These are phyloP conservation scores for Thamnaconus septentrionalis DNA, from an alignment of 2,113 vertebrate species.

Conservation along the genomic window DNA sequence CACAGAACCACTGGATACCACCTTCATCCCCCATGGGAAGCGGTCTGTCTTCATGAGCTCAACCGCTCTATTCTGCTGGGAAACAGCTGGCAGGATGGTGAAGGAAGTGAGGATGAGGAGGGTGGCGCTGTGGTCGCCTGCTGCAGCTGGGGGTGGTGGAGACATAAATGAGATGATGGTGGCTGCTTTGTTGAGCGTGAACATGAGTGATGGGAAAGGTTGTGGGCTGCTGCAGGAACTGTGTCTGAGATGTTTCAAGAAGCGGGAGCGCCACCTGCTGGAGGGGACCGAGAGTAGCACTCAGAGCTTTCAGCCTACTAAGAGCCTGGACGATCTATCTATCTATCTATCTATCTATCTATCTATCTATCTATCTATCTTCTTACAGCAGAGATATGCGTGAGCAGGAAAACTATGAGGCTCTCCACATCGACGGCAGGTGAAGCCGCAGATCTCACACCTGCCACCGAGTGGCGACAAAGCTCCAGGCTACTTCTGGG, in stretches of 20 bases:
- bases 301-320: not conserved
- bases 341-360: too few species aligned
- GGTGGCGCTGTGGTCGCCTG: slow-evolving; percentile 2
- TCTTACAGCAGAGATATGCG: too few species aligned
- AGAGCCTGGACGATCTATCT: not conserved
- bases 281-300: slow-evolving; percentile 12
- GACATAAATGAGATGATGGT: slow-evolving; percentile 4
- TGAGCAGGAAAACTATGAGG: slow-evolving; percentile 91
- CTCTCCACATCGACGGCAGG: slow-evolving; percentile 88
- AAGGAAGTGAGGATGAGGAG: slow-evolving; percentile 39
- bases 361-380: too few species aligned
- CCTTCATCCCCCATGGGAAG: too few species aligned
- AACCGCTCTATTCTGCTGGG: too few species aligned
- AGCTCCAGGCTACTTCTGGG: not conserved
- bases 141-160: not conserved
- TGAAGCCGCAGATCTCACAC: slow-evolving; percentile 91
- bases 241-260: slow-evolving; percentile 10
- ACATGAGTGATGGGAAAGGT: not conserved
- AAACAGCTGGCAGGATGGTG: slow-evolving; percentile 14
- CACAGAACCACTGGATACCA: too few species aligned
- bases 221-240: slow-evolving; percentile 36
- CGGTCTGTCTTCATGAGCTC: too few species aligned
- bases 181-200: not conserved
- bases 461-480: slow-evolving; percentile 72
- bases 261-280: slow-evolving; percentile 40